These are phyloP conservation scores for Harpagifer antarcticus DNA, from an alignment of 2,797 vertebrate genomes.

Conservation along the genomic window DNA sequence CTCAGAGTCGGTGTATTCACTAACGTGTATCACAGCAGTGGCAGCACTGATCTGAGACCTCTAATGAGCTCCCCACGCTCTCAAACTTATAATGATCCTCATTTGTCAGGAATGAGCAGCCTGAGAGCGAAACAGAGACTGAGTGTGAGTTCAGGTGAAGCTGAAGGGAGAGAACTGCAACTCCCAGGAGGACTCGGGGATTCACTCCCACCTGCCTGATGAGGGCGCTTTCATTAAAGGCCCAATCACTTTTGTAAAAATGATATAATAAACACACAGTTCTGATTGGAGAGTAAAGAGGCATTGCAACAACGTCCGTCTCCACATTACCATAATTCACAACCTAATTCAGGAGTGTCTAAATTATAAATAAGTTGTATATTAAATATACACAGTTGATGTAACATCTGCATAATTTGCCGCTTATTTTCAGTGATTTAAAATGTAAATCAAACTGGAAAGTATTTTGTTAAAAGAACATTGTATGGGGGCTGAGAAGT, in stretches of 20 bases:
- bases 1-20: slow-evolving; percentile 43
- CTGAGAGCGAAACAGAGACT: slow-evolving; percentile 26
- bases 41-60: slow-evolving; percentile 73
- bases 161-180: neutral
- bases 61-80: slow-evolving; percentile 71
- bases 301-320: too few species aligned
- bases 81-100: slow-evolving; percentile 65
- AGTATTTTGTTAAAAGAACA: too few species aligned
- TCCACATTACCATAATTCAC: too few species aligned
- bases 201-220: neutral
- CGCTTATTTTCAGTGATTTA: too few species aligned
- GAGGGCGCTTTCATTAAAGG: neutral
- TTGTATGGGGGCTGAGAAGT: too few species aligned
- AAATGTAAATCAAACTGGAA: too few species aligned
- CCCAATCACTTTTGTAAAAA: neutral
- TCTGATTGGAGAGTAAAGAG: too few species aligned
- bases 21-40: slow-evolving; percentile 48
- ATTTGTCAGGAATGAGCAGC: slow-evolving; percentile 63
- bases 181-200: neutral
- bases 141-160: slow-evolving; percentile 41
- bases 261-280: neutral
- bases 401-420: too few species aligned
- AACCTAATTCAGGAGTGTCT: too few species aligned
- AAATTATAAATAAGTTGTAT: too few species aligned
- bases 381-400: too few species aligned